Evolutionary conservation across 2,797 vertebrate species (phyloP).

Genomic region (Chelon auratus): DNA sequence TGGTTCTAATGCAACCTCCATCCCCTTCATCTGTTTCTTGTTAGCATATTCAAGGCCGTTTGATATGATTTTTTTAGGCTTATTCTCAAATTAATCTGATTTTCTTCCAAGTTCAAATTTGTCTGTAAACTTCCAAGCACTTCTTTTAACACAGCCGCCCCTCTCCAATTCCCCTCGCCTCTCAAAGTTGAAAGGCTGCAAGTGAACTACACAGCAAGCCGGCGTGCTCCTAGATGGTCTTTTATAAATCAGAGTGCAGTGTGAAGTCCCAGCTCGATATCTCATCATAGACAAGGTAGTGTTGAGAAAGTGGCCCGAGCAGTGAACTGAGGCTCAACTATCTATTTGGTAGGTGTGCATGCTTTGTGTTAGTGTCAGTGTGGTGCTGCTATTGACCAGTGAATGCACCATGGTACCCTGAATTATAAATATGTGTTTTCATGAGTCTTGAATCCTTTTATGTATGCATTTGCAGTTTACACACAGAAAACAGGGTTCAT

Average conservation of each 20-base stretch:
- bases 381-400: slow-evolving; percentile 62
- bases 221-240: slow-evolving; percentile 60
- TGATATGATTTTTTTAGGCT: slow-evolving; percentile 68
- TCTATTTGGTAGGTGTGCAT: slow-evolving; percentile 56
- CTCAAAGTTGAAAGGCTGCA: slow-evolving; percentile 62
- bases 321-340: slow-evolving; percentile 66
- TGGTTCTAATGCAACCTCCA: slow-evolving; percentile 24
- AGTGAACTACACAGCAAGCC: slow-evolving; percentile 64
- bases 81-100: slow-evolving; percentile 63
- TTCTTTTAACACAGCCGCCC: slow-evolving; percentile 7
- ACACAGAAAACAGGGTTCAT: slow-evolving; percentile 49
- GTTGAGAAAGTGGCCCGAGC: slow-evolving; percentile 73
- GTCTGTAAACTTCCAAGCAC: slow-evolving; percentile 50
- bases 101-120: slow-evolving; percentile 65
- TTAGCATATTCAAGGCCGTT: slow-evolving; percentile 38
- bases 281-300: slow-evolving; percentile 75
- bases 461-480: slow-evolving; percentile 50
- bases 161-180: slow-evolving; percentile 45
- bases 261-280: slow-evolving; percentile 76
- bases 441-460: slow-evolving; percentile 41
- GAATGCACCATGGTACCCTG: slow-evolving; percentile 54
- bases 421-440: slow-evolving; percentile 67
- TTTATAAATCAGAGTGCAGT: slow-evolving; percentile 77
- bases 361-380: slow-evolving; percentile 49
- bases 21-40: slow-evolving; percentile 37